Evolutionary conservation across 2,888 invertebrate species (phyloP), one percentile per base, ranked within the genome.

Genomic region (Nomada ferruginata): DNA sequence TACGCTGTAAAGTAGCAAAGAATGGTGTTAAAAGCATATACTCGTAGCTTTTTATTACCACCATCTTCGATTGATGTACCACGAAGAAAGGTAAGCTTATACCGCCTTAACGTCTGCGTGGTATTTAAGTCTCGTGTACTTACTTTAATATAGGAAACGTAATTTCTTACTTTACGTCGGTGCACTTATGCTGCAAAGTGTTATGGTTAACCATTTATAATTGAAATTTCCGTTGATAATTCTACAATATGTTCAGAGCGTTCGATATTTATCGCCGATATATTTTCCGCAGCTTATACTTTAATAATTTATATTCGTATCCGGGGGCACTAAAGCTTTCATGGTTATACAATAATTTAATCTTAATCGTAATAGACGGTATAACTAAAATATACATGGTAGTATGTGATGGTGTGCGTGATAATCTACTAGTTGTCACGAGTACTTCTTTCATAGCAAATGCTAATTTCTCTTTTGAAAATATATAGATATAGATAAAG

Each of bases 11-110:
- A 85, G 80, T 53, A 76, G 76, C 66, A 61, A 76, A 63, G 78
- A 79, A 85, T 77, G 75, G 75, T 85, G 87, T 80, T 87, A 82
- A 87, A 85, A 87, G 87, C 87, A 85, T 87, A 85, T 85, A 85
- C 87, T 80, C 84, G 85, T 87, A 87, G 81, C 83, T 75, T 87
- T 87, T 87, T 87, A 87, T 83, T 82, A 82, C 84, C 77, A 23
- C 76, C 83, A 82, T 82, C 82, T 85, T 87, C 87, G 85, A 87
- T 87, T 87, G 87, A 87, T 87, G 87, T 59, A 71, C 82, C 79
- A 77, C 80, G 85, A 87, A 82, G 85, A 80, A 85, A 85, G 83
- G 85, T 87, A 82, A 87, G 79, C 85, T 85, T 69, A 82, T 79
- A 71, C 76, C 82, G 63, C 76, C 84, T 87, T 87, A 87, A 84